These are phyloP conservation scores for Entomobrya multifasciata DNA, from an alignment of 2,888 invertebrate genomes.

Conservation along the genomic window DNA sequence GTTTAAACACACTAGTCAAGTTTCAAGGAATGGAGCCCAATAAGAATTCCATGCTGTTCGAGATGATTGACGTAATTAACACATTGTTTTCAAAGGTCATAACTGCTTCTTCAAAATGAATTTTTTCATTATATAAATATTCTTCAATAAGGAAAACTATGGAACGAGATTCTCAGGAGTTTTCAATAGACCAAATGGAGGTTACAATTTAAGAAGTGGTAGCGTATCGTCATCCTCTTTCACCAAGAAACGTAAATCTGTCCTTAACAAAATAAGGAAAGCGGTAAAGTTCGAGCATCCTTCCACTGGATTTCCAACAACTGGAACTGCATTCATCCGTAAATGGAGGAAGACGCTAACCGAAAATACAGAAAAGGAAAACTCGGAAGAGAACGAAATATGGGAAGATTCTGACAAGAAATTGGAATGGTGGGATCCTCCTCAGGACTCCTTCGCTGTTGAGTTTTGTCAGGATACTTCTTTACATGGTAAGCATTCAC, in stretches of 20 bases:
- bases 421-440: conserved; percentile 49
- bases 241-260: neutral
- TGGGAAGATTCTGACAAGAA: neutral
- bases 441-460: conserved; percentile 59
- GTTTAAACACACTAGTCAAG: no score
- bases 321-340: neutral
- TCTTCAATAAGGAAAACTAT: conserved; percentile 25
- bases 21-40: conserved; percentile 40
- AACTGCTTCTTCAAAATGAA: neutral
- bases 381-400: neutral
- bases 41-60: conserved; percentile 33
- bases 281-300: conserved; percentile 12
- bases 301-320: neutral
- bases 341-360: neutral
- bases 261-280: conserved; percentile 36
- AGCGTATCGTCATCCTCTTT: no score
- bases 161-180: conserved; percentile 17
- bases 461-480: conserved; percentile 72
- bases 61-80: conserved; percentile 67
- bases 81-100: no score
- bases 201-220: no score
- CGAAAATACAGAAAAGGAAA: neutral
- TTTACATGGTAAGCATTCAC: conserved; percentile 43
- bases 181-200: neutral
- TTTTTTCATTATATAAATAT: neutral